These are phyloP conservation scores for Chromis chromis DNA, from an alignment of 2,797 vertebrate species.

Conservation along the genomic window DNA sequence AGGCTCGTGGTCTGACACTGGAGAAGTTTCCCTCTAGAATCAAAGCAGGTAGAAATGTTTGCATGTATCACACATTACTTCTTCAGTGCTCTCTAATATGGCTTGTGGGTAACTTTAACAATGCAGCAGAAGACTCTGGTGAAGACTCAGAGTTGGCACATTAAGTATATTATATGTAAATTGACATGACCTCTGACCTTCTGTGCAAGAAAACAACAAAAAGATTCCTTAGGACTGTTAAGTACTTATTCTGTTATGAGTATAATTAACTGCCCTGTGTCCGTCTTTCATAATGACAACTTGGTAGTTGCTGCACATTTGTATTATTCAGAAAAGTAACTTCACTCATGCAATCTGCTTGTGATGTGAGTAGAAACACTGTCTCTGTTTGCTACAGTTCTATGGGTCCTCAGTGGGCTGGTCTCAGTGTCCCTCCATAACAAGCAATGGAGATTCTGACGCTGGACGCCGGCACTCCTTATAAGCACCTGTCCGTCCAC, in stretches of 20 bases:
- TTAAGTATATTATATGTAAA: neutral
- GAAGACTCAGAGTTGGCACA: neutral
- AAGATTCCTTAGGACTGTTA: neutral
- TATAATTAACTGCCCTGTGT: neutral
- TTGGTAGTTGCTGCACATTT: neutral
- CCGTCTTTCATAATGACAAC: neutral
- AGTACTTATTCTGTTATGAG: neutral
- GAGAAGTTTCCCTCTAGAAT: conserved; percentile 51
- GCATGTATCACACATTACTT: neutral
- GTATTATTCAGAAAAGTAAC: neutral
- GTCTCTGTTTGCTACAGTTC: conserved; percentile 56
- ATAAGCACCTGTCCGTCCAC: conserved; percentile 70
- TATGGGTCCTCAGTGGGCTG: conserved; percentile 49
- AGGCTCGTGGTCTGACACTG: conserved; percentile 14
- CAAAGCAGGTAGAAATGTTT: conserved; percentile 51
- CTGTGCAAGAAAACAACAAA: neutral
- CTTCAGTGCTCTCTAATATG: neutral
- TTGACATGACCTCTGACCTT: conserved; percentile 23
- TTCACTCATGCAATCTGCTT: neutral
- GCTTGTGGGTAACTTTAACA: neutral
- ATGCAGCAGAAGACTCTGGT: neutral
- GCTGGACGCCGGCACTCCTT: conserved; percentile 63
- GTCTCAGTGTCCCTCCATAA: conserved; percentile 60
- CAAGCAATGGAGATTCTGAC: conserved; percentile 72
- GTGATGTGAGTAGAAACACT: neutral